Evolutionary conservation across 2,113 vertebrate genomes (phyloP).

Genomic region (Xiphophorus couchianus): DNA sequence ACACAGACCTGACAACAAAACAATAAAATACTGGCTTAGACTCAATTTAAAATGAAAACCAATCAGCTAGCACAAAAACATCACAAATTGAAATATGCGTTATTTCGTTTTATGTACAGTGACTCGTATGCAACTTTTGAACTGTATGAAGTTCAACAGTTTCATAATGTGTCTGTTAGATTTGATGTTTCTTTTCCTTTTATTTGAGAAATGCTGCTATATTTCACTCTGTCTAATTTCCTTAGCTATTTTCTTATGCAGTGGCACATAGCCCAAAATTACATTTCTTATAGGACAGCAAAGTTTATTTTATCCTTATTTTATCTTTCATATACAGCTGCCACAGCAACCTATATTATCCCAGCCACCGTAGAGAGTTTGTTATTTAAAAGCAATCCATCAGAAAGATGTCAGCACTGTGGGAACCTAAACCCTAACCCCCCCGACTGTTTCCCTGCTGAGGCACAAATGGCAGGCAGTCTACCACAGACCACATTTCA

Average conservation of each 20-base stretch:
- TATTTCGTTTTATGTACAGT: not conserved
- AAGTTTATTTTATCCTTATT: not conserved
- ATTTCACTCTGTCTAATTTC: not conserved
- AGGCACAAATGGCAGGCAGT: conserved; percentile 30
- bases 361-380: not conserved
- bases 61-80: not conserved
- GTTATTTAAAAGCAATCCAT: conserved; percentile 1
- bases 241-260: not conserved
- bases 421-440: conserved; percentile 11
- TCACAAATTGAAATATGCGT: not conserved
- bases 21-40: not conserved
- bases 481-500: conserved; percentile 30
- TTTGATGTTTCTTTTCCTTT: not conserved
- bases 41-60: not conserved
- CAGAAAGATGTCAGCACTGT: not conserved
- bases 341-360: not conserved
- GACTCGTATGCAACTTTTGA: not conserved
- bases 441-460: conserved; percentile 23
- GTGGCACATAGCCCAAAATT: not conserved
- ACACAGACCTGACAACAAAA: no score
- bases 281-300: not conserved
- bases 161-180: not conserved
- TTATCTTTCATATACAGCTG: not conserved
- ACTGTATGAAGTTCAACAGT: not conserved
- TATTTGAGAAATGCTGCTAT: not conserved